Percentiles rank a stretch among this genome's conserved stretches.
Evolutionary conservation across 1,140 invertebrate genomes (phyloP).

Genomic region (Orius insidiosus): DNA sequence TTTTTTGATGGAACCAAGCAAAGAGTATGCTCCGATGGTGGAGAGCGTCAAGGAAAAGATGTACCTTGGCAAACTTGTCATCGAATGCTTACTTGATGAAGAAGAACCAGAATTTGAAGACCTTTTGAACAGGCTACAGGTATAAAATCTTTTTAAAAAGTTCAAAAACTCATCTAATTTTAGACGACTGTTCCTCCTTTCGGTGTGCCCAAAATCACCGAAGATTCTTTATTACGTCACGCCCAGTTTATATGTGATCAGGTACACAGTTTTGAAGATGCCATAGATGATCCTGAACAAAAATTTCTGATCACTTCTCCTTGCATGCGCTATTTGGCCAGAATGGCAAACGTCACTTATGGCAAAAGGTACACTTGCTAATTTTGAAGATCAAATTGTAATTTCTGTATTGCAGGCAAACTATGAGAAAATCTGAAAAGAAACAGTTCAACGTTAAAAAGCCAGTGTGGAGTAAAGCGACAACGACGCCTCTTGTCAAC

Average conservation of each 20-base stretch:
- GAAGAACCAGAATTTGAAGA: slow-evolving; percentile 62
- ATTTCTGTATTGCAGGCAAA: slow-evolving; percentile 23
- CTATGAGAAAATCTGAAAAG: slow-evolving; percentile 31
- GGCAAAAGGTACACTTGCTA: slow-evolving; percentile 33
- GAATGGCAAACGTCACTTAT: slow-evolving; percentile 57
- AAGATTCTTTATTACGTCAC: slow-evolving; percentile 61
- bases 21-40: slow-evolving; percentile 52
- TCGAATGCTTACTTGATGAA: slow-evolving; percentile 52
- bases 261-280: slow-evolving; percentile 54
- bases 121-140: slow-evolving; percentile 45
- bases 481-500: slow-evolving; percentile 64
- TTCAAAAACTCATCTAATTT: slow-evolving; percentile 13
- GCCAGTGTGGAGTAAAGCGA: slow-evolving; percentile 49
- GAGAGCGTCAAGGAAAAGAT: slow-evolving; percentile 57
- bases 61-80: slow-evolving; percentile 59
- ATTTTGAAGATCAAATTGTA: neutral
- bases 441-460: slow-evolving; percentile 27
- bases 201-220: slow-evolving; percentile 43
- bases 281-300: slow-evolving; percentile 29
- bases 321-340: slow-evolving; percentile 59
- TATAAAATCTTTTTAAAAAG: slow-evolving; percentile 21
- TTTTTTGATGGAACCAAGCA: slow-evolving; percentile 55
- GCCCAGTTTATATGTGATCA: slow-evolving; percentile 75
- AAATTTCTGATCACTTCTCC: slow-evolving; percentile 50
- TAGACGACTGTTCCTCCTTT: slow-evolving; percentile 38